Conservation (phyloP, 2,113 vertebrate genomes). For the Cyprinodon tularosa region DNA sequence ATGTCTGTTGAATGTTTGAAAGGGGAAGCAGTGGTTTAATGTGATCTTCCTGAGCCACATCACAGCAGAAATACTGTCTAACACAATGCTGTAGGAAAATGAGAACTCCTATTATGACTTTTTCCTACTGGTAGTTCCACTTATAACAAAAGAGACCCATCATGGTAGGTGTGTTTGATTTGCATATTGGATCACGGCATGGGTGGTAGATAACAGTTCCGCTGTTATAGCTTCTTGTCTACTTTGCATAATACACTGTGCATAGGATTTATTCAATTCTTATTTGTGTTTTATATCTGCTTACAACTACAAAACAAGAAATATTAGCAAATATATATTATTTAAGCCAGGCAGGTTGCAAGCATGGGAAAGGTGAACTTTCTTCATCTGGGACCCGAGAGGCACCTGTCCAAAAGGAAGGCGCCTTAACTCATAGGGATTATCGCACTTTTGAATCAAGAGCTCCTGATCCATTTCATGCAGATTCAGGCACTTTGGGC, state of each 20-base stretch:
- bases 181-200: conserved; percentile 34
- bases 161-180: conserved; percentile 21
- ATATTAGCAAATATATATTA: no score
- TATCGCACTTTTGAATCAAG: conserved; percentile 54
- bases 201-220: conserved; percentile 5
- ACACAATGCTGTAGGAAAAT: conserved; percentile 17
- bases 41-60: not conserved
- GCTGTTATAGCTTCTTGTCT: not conserved
- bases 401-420: conserved; percentile 50
- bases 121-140: conserved; percentile 20
- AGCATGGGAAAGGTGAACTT: conserved; percentile 48
- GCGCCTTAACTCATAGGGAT: conserved; percentile 40
- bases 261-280: not conserved
- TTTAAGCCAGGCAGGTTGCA: conserved; percentile 1
- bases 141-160: conserved; percentile 5
- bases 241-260: conserved; percentile 21
- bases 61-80: not conserved
- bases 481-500: conserved; percentile 24
- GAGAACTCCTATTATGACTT: not conserved
- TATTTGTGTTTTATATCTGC: conserved; percentile 6
- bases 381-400: conserved; percentile 33
- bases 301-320: not conserved
- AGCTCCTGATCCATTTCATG: conserved; percentile 42
- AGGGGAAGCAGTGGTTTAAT: not conserved
- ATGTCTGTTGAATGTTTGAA: not conserved